Base-by-base conservation (phyloP, 2,113 vertebrate species). In the Larimichthys crocea region DNA sequence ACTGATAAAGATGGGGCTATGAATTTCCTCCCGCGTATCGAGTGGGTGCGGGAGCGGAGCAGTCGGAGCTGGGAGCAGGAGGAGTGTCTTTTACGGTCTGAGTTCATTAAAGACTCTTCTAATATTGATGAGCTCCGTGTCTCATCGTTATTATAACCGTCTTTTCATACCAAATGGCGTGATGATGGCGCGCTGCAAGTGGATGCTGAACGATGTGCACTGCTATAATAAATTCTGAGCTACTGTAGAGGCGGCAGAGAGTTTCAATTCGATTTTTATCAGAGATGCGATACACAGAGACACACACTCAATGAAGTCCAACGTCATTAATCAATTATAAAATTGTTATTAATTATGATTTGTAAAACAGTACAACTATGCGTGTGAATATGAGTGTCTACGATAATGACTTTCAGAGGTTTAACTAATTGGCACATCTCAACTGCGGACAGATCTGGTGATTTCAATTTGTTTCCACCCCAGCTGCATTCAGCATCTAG, bases 21-120 rank as follows among this genome's bases (percentile, higher is more conserved):
- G 84, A 57, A 74, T 79, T 52, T 84, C 80, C 75, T 48, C 66
- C 74, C 79, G 90, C 83, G 86, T 84, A 46, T 78, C 87, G 61
- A 76, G 72, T 78, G 83, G 46, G 31, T 42, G 9, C 74, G 20
- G 82, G 74, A 84, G 76, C 11, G 80, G 68, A 87, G 83, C 56
- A 7, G 60, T 7, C 52, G 35, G 72, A 90, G 71, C 69, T 73
- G 9, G 59, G 62, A 84, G 85, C 78, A 44, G 86, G 65, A 92
- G 88, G 88, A 91, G 86, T 83, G 86, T 89, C 86, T 77, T 29
- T 66, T 15, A 49, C 77, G 60, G 65, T 75, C 75, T 49, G 89
- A 85, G 78, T 91, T 89, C 76, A 87, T 86, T 87, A 84, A 82
- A 89, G 69, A 88, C 85, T 90, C 83, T 42, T 86, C 80, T 86